These are phyloP conservation scores for Xestia ashworthii DNA, from an alignment of 2,888 invertebrate genomes.

Conservation along the genomic window DNA sequence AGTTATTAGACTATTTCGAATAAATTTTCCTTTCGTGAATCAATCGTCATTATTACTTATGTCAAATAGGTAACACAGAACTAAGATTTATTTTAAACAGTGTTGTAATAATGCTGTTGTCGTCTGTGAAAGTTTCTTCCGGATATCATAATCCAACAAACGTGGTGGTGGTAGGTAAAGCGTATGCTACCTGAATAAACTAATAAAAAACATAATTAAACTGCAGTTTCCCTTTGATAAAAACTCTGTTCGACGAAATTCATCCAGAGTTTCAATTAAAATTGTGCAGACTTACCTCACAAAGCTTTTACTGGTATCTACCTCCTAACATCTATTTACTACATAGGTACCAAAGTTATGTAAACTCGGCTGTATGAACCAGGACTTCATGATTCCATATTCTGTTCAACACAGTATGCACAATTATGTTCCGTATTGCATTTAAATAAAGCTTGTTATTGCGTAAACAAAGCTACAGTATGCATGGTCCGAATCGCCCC, in stretches of 20 bases:
- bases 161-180: neutral
- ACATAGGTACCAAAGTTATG: slow-evolving; percentile 49
- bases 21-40: neutral
- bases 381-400: slow-evolving; percentile 68
- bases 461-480: slow-evolving; percentile 68
- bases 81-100: neutral
- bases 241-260: neutral
- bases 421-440: slow-evolving; percentile 66
- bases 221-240: slow-evolving; percentile 2
- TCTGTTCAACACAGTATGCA: slow-evolving; percentile 37
- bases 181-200: neutral
- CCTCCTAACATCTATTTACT: slow-evolving; percentile 25
- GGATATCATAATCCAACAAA: neutral
- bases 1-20: neutral
- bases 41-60: neutral
- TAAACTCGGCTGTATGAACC: slow-evolving; percentile 53
- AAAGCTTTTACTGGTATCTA: slow-evolving; percentile 23
- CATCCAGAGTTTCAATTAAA: slow-evolving; percentile 32
- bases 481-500: slow-evolving; percentile 82
- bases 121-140: neutral
- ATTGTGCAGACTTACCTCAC: slow-evolving; percentile 27
- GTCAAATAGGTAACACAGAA: neutral
- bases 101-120: neutral
- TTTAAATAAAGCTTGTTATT: slow-evolving; percentile 69
- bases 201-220: slow-evolving; percentile 5